A percentile compares a stretch with the other conserved stretches of the same genome.
phyloP scores from a whole-genome alignment of 2,113 vertebrate species.

The Taxidea taxus region DNA sequence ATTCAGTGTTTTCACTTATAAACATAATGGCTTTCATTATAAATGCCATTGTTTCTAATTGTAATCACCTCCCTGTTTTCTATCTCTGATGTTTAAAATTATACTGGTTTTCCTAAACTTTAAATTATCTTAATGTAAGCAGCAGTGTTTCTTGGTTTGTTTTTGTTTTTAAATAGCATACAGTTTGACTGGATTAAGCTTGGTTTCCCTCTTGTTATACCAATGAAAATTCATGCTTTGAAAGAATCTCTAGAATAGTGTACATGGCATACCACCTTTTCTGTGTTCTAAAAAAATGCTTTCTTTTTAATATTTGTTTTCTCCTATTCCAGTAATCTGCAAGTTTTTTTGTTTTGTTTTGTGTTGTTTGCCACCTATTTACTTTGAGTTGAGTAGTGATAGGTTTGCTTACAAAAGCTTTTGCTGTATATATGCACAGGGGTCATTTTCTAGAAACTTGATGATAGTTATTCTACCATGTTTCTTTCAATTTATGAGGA shows the following conservation, averaged over 20 bases:
- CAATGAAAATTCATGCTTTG: neutral
- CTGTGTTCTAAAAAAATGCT: neutral
- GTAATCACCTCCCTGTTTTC: neutral
- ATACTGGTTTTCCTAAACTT: neutral
- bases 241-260: neutral
- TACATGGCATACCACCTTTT: neutral
- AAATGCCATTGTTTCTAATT: slow-evolving; percentile 2
- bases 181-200: neutral
- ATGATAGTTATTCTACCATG: neutral
- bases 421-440: neutral
- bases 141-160: neutral
- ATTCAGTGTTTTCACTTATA: slow-evolving; percentile 19
- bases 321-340: neutral
- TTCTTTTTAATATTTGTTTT: neutral
- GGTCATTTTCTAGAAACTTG: neutral
- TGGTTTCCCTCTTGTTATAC: neutral
- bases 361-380: neutral
- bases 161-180: neutral
- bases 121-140: neutral
- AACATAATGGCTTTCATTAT: neutral
- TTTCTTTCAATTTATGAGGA: neutral
- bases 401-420: slow-evolving; percentile 27
- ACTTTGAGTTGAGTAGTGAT: neutral
- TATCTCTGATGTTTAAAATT: slow-evolving; percentile 29
- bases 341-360: neutral